These are phyloP conservation scores for Brachystomella parvula DNA, from an alignment of 1,140 invertebrate species.

Conservation along the genomic window DNA sequence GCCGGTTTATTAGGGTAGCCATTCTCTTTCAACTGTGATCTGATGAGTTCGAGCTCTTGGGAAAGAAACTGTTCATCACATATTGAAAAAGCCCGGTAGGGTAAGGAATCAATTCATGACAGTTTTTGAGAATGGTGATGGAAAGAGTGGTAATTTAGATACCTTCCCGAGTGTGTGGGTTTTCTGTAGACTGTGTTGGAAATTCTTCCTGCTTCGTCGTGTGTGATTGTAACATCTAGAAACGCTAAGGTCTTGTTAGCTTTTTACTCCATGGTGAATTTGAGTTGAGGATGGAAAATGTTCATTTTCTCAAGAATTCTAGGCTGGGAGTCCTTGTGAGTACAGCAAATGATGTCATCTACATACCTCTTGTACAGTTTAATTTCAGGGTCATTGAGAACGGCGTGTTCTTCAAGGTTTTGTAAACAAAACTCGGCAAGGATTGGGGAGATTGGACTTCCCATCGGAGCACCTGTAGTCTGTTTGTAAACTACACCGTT, in stretches of 20 bases:
- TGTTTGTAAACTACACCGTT: not conserved
- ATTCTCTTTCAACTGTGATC: too few species aligned
- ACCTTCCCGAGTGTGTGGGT: too few species aligned
- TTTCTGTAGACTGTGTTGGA: too few species aligned
- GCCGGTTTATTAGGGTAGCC: too few species aligned
- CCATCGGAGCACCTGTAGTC: not conserved
- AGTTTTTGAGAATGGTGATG: too few species aligned
- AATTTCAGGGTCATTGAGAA: not conserved
- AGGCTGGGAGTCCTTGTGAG: not conserved
- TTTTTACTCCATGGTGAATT: constrained; percentile 18
- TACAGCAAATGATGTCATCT: not conserved
- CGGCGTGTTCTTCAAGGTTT: constrained; percentile 6
- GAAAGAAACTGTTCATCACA: too few species aligned
- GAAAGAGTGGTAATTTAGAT: too few species aligned
- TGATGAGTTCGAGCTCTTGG: too few species aligned
- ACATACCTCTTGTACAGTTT: not conserved
- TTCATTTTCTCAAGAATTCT: not conserved
- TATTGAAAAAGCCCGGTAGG: too few species aligned
- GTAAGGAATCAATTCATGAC: too few species aligned
- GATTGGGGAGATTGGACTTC: constrained; percentile 7
- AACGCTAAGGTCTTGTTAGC: not conserved
- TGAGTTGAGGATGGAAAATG: not conserved
- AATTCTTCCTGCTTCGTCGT: too few species aligned
- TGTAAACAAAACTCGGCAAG: constrained; percentile 14
- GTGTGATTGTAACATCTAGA: too few species aligned